Base-by-base conservation (phyloP, 2,797 vertebrate genomes). In the Myripristis murdjan region DNA sequence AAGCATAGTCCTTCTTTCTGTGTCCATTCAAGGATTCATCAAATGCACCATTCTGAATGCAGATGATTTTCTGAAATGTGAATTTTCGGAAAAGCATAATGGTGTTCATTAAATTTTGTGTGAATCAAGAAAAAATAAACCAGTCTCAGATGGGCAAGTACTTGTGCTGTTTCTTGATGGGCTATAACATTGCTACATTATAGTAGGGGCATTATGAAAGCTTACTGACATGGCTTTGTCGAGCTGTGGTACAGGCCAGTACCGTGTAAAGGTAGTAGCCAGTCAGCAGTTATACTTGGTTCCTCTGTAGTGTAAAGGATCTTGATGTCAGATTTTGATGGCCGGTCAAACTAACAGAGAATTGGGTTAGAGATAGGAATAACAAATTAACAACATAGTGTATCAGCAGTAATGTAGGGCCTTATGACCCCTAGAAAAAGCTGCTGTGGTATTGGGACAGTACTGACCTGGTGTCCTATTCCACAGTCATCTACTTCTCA, bases 1-100 rank as follows among this genome's bases (percentile, higher is more conserved):
- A 57, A 71, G 44, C 75, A 48, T 15, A 39, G 54, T 55, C 53
- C n/a, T 79, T 35, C 22, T 81, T 77, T 79, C 62, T 67, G 68
- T 68, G 46, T 73, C 31, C 47, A 18, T 54, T 70, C 39, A 75
- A 73, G 65, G 41, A 58, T 73, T 75, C 37, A 66, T 75, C 67
- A 81, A 54, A 78, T 70, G 39, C n/a, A n/a, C 20, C n/a, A 56
- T 7, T 39, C 67, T 79, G 55, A 46, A 9, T 67, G 20, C 64
- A 44, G 51, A 46, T 59, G 46, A 47, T 28, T 28, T 28, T 28
- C 26, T 28, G 2, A 28, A 28, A 2, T 2, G 26, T 28, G 26
- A 28, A 28, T 28, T 28, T 28, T 28, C 2, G 26, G 2, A 28
- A n/a, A 28, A 28, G 26, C 26, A 6, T 28, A 28, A 28, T 28